These are phyloP conservation scores for Zele albiditarsus DNA, from an alignment of 2,888 invertebrate species.

Conservation along the genomic window DNA sequence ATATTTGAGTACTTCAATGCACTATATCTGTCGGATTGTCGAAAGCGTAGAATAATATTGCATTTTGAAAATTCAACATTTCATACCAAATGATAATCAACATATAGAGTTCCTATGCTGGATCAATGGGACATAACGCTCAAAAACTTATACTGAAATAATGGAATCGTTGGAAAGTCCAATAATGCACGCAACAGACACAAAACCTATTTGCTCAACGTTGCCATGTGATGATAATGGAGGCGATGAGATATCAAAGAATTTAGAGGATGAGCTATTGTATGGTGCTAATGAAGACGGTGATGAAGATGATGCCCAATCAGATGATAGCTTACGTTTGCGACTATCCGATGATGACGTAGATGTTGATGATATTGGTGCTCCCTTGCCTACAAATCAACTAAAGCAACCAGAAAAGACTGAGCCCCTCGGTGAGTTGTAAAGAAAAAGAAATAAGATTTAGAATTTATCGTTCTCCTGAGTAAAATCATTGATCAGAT, in stretches of 20 bases:
- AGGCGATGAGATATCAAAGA: conserved; percentile 57
- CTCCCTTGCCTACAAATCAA: conserved; percentile 25
- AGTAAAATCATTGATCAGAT: not conserved
- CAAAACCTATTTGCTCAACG: conserved; percentile 54
- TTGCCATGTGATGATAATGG: conserved; percentile 52
- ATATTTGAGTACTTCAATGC: not conserved
- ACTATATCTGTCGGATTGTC: not conserved
- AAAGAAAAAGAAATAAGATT: conserved; percentile 15
- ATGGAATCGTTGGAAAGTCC: conserved; percentile 64
- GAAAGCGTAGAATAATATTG: not conserved
- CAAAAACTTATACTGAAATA: conserved; percentile 37
- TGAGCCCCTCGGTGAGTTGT: conserved; percentile 46
- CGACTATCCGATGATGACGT: conserved; percentile 68
- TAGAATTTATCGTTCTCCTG: not conserved
- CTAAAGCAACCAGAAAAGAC: conserved; percentile 24
- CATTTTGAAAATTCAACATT: not conserved
- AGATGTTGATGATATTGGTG: conserved; percentile 54
- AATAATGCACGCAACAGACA: conserved; percentile 57
- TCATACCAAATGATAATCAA: not conserved
- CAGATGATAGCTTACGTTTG: conserved; percentile 66
- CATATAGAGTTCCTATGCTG: conserved; percentile 5
- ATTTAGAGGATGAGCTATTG: conserved; percentile 63
- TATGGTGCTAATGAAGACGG: conserved; percentile 59
- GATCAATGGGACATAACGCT: conserved; percentile 16
- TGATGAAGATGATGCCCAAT: conserved; percentile 64